Base-by-base conservation (phyloP, 1,140 invertebrate genomes). In the Panagrolaimus sp. region DNA sequence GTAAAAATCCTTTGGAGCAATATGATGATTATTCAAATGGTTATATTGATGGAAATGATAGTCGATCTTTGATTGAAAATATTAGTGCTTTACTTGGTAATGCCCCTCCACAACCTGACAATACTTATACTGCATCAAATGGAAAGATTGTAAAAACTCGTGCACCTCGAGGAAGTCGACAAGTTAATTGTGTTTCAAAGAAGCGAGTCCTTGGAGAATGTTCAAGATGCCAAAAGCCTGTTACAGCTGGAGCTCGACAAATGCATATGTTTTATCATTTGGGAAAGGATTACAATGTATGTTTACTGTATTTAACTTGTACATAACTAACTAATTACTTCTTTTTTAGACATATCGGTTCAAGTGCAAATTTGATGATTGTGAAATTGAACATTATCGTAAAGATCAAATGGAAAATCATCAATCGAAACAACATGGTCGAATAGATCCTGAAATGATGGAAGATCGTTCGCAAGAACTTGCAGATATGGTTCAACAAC, bases 231-330 rank as follows among this genome's bases (percentile, higher is more conserved):
- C 65, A 82, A 10, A 82, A 82, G 63, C 82, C 82, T 21, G 76
- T 82, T 55, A 82, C 80, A 14, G 80, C 80, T 12, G 80, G 80
- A 15, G 82, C 79, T 24, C 68, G 80, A 38, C 82, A 83, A 67
- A 82, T 82, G 80, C 80, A 82, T 69, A 79, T 82, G 79, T 82
- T 82, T 65, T 82, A 74, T 73, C 80, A 82, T 70, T 69, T 82
- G 71, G 75, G 76, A 10, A 82, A 82, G 64, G 80, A 82, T 64
- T 32, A 76, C 14, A 69, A 82, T 67, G 78, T 81, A 64, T 24
- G 32, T 75, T 62, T 32, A 24, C 1, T 10, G 14, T 75, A 76
- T 26, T 43, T 66, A 14, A 6, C 0, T 28, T 72, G 8, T 63
- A 62, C 14, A 26, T 5, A 32, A 32, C 43, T 9, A 5, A n/a